Evolutionary conservation across 1,140 invertebrate species (phyloP).

Genomic region (Drusus annulatus): DNA sequence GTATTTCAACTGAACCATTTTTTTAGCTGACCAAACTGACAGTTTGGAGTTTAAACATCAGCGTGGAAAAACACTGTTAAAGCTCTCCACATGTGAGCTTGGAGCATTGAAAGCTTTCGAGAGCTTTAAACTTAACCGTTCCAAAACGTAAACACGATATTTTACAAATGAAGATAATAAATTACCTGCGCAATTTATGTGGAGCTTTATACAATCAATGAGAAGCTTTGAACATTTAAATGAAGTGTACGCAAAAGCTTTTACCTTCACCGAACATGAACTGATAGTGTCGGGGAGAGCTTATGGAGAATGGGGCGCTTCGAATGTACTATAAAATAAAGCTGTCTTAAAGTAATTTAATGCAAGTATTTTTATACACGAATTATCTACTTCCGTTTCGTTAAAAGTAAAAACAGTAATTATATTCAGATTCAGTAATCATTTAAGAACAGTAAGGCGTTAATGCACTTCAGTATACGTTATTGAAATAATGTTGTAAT

Average conservation of each 20-base stretch:
- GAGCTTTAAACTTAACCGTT: slow-evolving; percentile 6
- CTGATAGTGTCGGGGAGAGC: not conserved
- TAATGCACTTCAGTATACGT: too few relatives aligned
- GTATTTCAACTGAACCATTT: slow-evolving; percentile 10
- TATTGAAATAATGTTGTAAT: too few relatives aligned
- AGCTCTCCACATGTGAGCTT: slow-evolving; percentile 12
- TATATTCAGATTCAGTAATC: too few relatives aligned
- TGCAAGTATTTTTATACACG: not conserved
- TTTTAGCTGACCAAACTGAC: not conserved
- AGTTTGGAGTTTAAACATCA: slow-evolving; percentile 8
- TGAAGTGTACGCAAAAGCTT: not conserved
- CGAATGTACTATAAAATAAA: slow-evolving; percentile 1
- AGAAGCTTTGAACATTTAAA: slow-evolving; percentile 21
- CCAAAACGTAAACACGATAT: slow-evolving; percentile 25
- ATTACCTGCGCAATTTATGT: slow-evolving; percentile 27
- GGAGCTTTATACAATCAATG: slow-evolving; percentile 31
- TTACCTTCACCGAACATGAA: not conserved
- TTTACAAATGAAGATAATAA: slow-evolving; percentile 40
- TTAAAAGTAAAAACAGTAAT: too few relatives aligned
- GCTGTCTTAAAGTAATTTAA: not conserved
- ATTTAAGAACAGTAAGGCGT: too few relatives aligned
- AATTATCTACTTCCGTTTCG: not conserved
- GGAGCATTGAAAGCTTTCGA: slow-evolving; percentile 22
- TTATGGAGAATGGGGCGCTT: not conserved
- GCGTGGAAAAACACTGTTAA: not conserved